Evolutionary conservation across 1,140 invertebrate genomes (phyloP).

Genomic region (Bacillus rossius): DNA sequence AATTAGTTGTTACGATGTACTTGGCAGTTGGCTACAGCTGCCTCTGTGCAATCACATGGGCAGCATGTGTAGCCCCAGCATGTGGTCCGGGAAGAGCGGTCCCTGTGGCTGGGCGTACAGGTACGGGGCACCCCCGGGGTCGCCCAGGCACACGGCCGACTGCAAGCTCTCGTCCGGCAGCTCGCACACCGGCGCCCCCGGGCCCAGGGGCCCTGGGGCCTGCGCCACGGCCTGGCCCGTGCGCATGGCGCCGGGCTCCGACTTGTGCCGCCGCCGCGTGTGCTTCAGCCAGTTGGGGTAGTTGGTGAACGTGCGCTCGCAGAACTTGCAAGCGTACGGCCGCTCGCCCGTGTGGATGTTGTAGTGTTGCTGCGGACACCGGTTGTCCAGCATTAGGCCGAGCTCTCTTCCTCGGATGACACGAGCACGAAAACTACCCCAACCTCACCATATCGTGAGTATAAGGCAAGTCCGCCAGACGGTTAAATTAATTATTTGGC

Average conservation of each 20-base stretch:
- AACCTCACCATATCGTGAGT: too few species aligned
- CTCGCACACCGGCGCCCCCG: not conserved
- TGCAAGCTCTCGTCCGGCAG: not conserved
- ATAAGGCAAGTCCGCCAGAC: too few species aligned
- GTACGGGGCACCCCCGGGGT: not conserved
- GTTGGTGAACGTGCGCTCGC: constrained; percentile 48
- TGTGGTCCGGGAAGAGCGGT: constrained; percentile 7
- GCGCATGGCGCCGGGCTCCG: constrained; percentile 31
- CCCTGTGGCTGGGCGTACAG: not conserved
- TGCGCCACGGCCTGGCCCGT: not conserved
- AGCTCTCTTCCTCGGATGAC: too few species aligned
- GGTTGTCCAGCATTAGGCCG: not conserved
- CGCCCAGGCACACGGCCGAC: not conserved
- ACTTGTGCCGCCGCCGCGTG: constrained; percentile 47
- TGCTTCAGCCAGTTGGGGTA: constrained; percentile 53
- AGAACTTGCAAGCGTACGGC: constrained; percentile 50
- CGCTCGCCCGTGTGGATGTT: constrained; percentile 50
- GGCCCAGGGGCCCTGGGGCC: not conserved
- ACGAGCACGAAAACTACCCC: too few species aligned
- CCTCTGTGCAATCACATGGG: constrained; percentile 11
- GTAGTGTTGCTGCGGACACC: constrained; percentile 39
- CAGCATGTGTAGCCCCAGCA: constrained; percentile 6
- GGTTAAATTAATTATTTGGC: too few species aligned
- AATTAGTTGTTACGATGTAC: too few species aligned
- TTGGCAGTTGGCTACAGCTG: too few species aligned